Conservation (phyloP, 2,113 vertebrate genomes). For the Hydropotes inermis region DNA sequence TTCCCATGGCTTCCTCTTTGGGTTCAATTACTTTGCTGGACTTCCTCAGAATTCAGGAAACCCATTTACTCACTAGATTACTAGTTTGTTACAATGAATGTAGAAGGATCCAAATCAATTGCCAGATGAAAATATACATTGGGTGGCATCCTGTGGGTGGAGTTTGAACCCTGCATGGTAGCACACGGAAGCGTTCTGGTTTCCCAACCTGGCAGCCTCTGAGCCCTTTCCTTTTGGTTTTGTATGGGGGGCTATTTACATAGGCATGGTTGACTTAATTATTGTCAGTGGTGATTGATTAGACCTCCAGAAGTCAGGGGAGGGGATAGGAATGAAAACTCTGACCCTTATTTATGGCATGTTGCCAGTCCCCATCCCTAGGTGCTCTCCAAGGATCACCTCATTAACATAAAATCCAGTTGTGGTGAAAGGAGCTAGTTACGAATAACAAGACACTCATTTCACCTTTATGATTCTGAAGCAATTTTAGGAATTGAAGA, state of each 20-base stretch:
- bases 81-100: not conserved
- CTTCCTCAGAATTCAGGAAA: not conserved
- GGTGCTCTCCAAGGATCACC: not conserved
- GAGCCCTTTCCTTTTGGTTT: not conserved
- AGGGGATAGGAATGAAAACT: not conserved
- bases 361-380: not conserved
- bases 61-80: not conserved
- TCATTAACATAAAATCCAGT: not conserved
- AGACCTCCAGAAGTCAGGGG: not conserved
- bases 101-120: not conserved
- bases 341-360: not conserved
- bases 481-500: not conserved
- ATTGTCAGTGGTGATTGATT: not conserved
- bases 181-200: not conserved
- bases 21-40: not conserved
- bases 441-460: not conserved
- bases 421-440: not conserved
- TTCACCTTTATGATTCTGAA: not conserved
- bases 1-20: not conserved
- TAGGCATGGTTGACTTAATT: not conserved
- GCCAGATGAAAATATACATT: not conserved
- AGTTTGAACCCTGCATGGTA: not conserved
- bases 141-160: not conserved
- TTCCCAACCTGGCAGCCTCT: not conserved
- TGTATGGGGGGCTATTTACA: not conserved